Conservation (phyloP, 2,113 vertebrate genomes). For the Corythornis madagascariensis region DNA sequence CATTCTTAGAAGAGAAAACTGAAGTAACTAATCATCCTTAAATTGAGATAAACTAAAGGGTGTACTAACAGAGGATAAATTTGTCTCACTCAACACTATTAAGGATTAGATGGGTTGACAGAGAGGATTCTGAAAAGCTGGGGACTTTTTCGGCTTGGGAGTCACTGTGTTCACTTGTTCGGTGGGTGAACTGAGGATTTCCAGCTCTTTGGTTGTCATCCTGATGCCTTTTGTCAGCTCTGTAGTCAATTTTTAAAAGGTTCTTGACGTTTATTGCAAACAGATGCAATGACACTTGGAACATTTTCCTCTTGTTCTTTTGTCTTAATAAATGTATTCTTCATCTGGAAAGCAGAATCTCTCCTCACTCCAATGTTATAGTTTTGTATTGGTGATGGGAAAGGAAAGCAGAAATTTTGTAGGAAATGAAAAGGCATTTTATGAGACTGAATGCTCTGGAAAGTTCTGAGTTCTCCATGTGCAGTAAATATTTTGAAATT, state of each 20-base stretch:
- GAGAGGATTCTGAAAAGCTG: not conserved
- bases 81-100: not conserved
- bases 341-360: conserved; percentile 1
- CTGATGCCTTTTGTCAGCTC: conserved; percentile 41
- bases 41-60: not conserved
- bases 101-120: not conserved
- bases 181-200: conserved; percentile 6
- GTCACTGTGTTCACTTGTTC: not conserved
- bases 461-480: not conserved
- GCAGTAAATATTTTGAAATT: conserved; percentile 51
- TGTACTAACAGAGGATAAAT: not conserved
- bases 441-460: not conserved
- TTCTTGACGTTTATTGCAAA: conserved; percentile 24
- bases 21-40: not conserved
- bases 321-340: conserved; percentile 49
- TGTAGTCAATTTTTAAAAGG: conserved; percentile 31
- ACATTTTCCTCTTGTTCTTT: conserved; percentile 35
- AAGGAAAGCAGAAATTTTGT: conserved; percentile 28
- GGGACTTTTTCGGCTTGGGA: not conserved
- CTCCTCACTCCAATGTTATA: not conserved
- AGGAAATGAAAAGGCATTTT: conserved; percentile 46
- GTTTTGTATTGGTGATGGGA: conserved; percentile 7
- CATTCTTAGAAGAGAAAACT: not conserved
- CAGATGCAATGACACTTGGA: conserved; percentile 42
- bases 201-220: not conserved